Evolutionary conservation across 2,888 invertebrate species (phyloP), one percentile per base, ranked within the genome.

Genomic region (Trissoscelio sp.): DNA sequence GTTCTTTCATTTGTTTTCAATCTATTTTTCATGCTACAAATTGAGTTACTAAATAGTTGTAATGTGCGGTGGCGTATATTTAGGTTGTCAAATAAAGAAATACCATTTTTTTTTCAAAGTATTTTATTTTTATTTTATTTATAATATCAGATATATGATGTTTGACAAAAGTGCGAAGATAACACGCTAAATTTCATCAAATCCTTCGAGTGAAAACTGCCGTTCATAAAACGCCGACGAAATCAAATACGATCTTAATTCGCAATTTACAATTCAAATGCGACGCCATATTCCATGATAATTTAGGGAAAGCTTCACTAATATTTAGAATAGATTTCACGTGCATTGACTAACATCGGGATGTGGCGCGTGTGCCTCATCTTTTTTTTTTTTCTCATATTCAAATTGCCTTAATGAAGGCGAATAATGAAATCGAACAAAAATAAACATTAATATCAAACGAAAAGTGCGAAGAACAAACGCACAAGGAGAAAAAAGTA

Each of bases 241-340:
- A 78, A 70, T 78, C 70, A 78, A 78, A 78, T 78, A 78, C 70
- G 78, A 70, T 78, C 70, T 78, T 72, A 78, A 78, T 78, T 78
- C 64, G 70, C 57, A 58, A 79, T 79, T 79, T 79, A 66, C 72
- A 72, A 72, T 72, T 79, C 72, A 79, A 72, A 79, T 72, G 64
- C 51, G 46, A 20, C 58, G 66, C 42, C 62, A 72, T 62, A 57
- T 70, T 78, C 57, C 20, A 22, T 31, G 44, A 70, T 78, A 78
- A 78, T 78, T 60, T 51, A 70, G 69, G 53, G 53, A 64, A 67
- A 64, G 67, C 70, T 64, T 46, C 42, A 42, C 78, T 70, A 64
- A 70, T 78, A 78, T 78, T 78, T 70, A 46, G 70, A 70, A 70
- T 64, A 70, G 78, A 42, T 77, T 70, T 70, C 34, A 34, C 69